A percentile compares a stretch with the other conserved stretches of the same genome.
These are phyloP conservation scores for Sciurus niger DNA, from an alignment of 2,113 vertebrate species.

Conservation along the genomic window DNA sequence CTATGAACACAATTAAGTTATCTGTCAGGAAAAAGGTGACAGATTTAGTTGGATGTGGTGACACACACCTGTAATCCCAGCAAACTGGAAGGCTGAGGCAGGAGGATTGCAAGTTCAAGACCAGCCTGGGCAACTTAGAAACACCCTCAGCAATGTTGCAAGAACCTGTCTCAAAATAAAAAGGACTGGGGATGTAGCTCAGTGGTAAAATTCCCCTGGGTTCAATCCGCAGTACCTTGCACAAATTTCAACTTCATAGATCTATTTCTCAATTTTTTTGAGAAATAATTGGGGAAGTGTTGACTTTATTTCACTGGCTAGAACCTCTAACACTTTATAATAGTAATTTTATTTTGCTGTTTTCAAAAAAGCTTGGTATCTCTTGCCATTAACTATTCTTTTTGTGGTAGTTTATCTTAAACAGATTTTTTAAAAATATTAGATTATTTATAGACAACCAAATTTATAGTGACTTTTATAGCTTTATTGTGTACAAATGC, in stretches of 20 bases:
- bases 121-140: no score
- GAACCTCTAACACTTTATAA: not conserved
- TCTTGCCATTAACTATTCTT: not conserved
- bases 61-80: no score
- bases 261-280: constrained; percentile 34
- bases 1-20: not conserved
- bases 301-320: not conserved
- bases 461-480: not conserved
- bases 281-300: not conserved
- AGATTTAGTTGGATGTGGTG: no score
- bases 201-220: no score
- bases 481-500: not conserved
- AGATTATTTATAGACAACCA: constrained; percentile 6
- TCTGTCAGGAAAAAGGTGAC: not conserved
- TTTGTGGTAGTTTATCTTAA: not conserved
- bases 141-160: no score
- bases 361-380: not conserved
- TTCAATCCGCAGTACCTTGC: no score
- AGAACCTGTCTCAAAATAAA: no score
- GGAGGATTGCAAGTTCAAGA: no score
- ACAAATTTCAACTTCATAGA: not conserved
- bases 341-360: not conserved
- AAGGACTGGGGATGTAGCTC: no score
- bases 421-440: not conserved
- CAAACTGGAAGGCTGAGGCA: no score